A percentile compares a stretch with the other conserved stretches of the same genome.
These are phyloP conservation scores for Corvus cornix DNA, from an alignment of 2,113 vertebrate genomes.

Conservation along the genomic window DNA sequence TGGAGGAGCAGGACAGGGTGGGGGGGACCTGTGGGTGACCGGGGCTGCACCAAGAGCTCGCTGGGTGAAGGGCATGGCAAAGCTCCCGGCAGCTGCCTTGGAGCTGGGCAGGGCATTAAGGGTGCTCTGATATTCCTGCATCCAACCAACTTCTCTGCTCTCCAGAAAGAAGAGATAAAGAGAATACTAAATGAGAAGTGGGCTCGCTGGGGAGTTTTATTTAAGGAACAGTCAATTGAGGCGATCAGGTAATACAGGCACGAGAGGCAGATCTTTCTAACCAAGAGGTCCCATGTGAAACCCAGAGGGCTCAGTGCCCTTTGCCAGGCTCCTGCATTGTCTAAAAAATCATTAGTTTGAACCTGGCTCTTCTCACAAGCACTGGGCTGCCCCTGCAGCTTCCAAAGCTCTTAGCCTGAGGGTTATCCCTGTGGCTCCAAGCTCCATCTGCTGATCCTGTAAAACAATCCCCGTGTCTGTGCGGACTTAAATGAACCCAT, in stretches of 20 bases:
- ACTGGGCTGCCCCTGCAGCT: not conserved
- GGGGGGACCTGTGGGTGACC: not conserved
- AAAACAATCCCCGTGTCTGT: accelerated
- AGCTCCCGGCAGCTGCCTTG: accelerated
- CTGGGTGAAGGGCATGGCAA: accelerated
- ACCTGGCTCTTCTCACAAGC: not conserved
- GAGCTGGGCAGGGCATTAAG: not conserved
- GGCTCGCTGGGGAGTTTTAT: constrained; percentile 79
- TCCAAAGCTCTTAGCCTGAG: not conserved
- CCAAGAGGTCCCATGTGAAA: not conserved
- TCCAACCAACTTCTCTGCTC: not conserved
- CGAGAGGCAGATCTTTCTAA: not conserved
- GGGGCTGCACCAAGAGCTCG: accelerated
- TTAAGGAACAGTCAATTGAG: constrained; percentile 68
- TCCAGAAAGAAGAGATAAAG: constrained; percentile 63
- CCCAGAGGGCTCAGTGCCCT: not conserved
- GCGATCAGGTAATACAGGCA: constrained; percentile 75
- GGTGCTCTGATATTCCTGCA: not conserved
- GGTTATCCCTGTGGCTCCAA: not conserved
- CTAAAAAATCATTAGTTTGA: not conserved
- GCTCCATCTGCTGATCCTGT: not conserved
- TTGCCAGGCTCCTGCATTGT: not conserved
- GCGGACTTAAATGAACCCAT: accelerated
- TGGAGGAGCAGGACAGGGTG: accelerated
- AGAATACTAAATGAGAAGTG: constrained; percentile 67